Base-by-base conservation (phyloP, 2,888 invertebrate genomes). In the Acronicta leporina region DNA sequence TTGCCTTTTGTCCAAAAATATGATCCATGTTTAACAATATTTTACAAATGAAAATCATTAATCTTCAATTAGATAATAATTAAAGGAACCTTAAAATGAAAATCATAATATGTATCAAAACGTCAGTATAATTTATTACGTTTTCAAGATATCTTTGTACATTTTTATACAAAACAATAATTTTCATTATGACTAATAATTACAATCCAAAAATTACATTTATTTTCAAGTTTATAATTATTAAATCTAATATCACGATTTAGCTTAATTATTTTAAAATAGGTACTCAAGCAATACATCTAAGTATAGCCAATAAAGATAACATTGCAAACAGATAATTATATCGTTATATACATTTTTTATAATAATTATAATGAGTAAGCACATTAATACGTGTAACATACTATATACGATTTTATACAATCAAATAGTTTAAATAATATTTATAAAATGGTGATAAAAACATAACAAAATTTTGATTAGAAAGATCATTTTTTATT, bases 191-290 rank as follows among this genome's bases (percentile, higher is more conserved):
- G 70, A 86, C 92, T 93, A 93, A 91, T 94, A 94, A 94, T 94
- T 94, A 94, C 94, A 94, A 91, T 92, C 90, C 91, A 92, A 94
- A 93, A 93, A 92, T 93, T 94, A 94, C 92, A 93, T 91, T 90
- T 91, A 91, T 91, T 92, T 91, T 88, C 86, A 90, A 91, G 88
- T 93, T 92, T 89, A 92, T 90, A 90, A 92, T 92, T 90, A 89
- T 92, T 94, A 91, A 87, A 90, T 90, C 94, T 94, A 94, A 90
- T 94, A 94, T 94, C 94, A 94, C 94, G 93, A 94, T 94, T 94
- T 94, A 94, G 92, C 94, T 94, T 94, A 94, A 88, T 89, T 87
- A 87, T 88, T 88, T 84, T 88, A 82, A 88, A 87, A 90, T 89
- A 92, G 85, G 84, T 91, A 90, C 86, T 87, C 80, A 93, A 92